Conservation (phyloP, 2,888 invertebrate genomes). For the Boloria euphrosyne region DNA sequence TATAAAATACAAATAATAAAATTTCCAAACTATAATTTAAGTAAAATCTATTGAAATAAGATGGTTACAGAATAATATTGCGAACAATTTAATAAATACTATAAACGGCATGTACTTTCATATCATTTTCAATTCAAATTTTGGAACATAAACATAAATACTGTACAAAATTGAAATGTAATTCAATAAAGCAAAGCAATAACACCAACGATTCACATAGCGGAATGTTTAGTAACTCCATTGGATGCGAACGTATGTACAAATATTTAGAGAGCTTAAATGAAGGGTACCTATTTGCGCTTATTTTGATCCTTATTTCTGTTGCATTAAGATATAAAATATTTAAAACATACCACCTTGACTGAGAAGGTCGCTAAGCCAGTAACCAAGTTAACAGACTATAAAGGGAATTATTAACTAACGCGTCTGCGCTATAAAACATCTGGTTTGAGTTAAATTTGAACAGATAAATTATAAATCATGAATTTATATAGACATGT, state of each 20-base stretch:
- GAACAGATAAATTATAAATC: slow-evolving; percentile 38
- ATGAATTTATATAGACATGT: not conserved
- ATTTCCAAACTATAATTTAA: too few species aligned
- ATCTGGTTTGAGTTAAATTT: slow-evolving; percentile 44
- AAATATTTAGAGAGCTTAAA: slow-evolving; percentile 46
- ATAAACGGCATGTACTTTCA: not conserved
- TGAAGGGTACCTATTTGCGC: slow-evolving; percentile 29
- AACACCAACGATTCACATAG: slow-evolving; percentile 23
- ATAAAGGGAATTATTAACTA: slow-evolving; percentile 61
- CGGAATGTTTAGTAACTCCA: slow-evolving; percentile 38
- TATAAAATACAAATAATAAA: too few species aligned
- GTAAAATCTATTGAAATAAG: not conserved
- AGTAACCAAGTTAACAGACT: slow-evolving; percentile 50
- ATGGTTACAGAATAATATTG: not conserved
- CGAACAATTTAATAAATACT: slow-evolving; percentile 6
- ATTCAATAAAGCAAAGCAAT: slow-evolving; percentile 40
- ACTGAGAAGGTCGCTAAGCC: slow-evolving; percentile 46
- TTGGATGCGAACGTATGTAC: slow-evolving; percentile 35
- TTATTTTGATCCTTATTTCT: slow-evolving; percentile 22
- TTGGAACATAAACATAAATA: slow-evolving; percentile 37
- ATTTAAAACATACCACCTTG: slow-evolving; percentile 25
- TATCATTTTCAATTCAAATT: slow-evolving; percentile 34
- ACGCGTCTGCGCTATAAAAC: slow-evolving; percentile 47
- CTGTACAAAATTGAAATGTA: slow-evolving; percentile 37
- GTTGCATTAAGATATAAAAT: slow-evolving; percentile 27